Percentiles rank a stretch among this genome's conserved stretches.
These are phyloP conservation scores for Isurus oxyrinchus DNA, from an alignment of 2,113 vertebrate species.

Conservation along the genomic window DNA sequence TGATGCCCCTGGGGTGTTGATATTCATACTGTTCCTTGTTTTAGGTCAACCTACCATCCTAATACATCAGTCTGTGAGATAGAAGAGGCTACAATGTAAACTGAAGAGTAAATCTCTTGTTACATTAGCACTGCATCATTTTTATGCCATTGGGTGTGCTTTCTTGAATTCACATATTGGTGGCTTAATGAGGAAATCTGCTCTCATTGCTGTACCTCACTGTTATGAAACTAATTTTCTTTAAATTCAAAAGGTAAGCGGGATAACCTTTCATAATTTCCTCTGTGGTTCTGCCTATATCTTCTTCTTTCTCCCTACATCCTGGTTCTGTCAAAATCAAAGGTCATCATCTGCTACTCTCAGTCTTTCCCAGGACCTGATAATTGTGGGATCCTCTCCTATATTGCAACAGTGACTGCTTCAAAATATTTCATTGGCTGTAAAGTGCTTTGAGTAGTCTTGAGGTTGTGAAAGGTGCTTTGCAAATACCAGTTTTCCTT, in stretches of 20 bases:
- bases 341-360: background rate
- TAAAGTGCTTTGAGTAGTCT: background rate
- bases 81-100: background rate
- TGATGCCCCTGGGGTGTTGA: background rate
- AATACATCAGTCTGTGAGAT: background rate
- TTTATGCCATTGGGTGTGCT: background rate
- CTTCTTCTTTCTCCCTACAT: background rate
- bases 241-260: background rate
- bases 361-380: background rate
- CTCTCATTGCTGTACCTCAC: background rate
- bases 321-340: background rate
- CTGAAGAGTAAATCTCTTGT: background rate
- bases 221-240: background rate
- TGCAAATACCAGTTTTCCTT: background rate
- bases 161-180: background rate
- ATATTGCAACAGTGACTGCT: background rate
- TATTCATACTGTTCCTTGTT: background rate
- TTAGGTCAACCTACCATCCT: background rate
- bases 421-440: background rate
- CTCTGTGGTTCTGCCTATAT: background rate
- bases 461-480: background rate
- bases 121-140: background rate
- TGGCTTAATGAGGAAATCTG: background rate
- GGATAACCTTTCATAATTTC: background rate
- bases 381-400: background rate